Conservation (phyloP, 2,888 invertebrate genomes). For the Torymus tubicola region DNA sequence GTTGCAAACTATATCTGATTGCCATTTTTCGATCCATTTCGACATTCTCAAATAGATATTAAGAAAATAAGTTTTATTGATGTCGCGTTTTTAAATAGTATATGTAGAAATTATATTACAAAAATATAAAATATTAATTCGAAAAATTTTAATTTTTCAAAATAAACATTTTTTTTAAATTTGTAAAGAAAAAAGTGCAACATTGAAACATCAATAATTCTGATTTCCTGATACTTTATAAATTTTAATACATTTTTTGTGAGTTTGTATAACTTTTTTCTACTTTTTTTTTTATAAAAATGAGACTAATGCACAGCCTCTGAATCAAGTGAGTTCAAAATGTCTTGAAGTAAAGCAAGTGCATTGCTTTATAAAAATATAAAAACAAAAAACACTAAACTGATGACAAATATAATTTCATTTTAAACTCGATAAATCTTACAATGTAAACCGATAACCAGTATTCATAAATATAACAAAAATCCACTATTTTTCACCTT, state of each 20-base stretch:
- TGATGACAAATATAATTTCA: constrained; percentile 34
- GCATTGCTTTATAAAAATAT: constrained; percentile 20
- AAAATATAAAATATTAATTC: constrained; percentile 31
- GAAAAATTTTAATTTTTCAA: constrained; percentile 11
- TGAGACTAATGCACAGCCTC: constrained; percentile 55
- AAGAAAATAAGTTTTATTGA: constrained; percentile 46
- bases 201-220: constrained; percentile 42
- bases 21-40: constrained; percentile 58
- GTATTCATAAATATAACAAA: constrained; percentile 46
- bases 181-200: constrained; percentile 19
- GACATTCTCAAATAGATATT: constrained; percentile 53
- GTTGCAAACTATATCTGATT: constrained; percentile 60
- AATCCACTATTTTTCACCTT: background rate
- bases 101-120: constrained; percentile 36
- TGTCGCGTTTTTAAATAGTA: constrained; percentile 17
- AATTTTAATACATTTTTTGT: constrained; percentile 21
- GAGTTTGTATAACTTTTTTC: constrained; percentile 47
- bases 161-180: constrained; percentile 1
- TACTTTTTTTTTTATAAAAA: constrained; percentile 37
- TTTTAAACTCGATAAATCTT: constrained; percentile 35
- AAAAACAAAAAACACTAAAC: constrained; percentile 32
- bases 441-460: constrained; percentile 29
- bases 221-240: constrained; percentile 24
- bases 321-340: constrained; percentile 40
- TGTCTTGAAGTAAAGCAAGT: constrained; percentile 30